Evolutionary conservation across 92 coral and sea anemone species (phyloP).

Genomic region (Nematostella vectensis): DNA sequence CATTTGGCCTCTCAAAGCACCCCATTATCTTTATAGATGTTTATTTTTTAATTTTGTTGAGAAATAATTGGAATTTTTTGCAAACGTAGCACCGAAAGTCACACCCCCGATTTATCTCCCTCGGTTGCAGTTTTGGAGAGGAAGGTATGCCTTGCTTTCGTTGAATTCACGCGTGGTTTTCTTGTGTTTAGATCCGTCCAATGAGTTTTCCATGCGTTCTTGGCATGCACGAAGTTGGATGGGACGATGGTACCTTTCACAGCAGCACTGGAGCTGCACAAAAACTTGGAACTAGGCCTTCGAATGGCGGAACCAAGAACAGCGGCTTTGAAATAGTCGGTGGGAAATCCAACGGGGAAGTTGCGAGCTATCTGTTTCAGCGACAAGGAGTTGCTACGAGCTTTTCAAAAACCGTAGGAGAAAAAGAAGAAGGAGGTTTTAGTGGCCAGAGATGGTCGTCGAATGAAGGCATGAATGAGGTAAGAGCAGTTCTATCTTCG

Average conservation of each 20-base stretch:
- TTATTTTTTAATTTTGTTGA: slow-evolving; percentile 34
- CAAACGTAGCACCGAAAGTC: slow-evolving; percentile 80
- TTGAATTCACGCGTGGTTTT: slow-evolving; percentile 44
- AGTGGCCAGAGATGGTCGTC: slow-evolving; percentile 95
- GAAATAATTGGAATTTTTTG: slow-evolving; percentile 35
- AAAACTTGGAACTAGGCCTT: slow-evolving; percentile 73
- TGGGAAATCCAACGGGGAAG: slow-evolving; percentile 96
- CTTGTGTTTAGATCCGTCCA: slow-evolving; percentile 91
- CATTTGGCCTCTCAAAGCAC: slow-evolving; percentile 24
- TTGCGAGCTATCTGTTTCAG: slow-evolving; percentile 96
- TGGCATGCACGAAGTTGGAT: slow-evolving; percentile 99
- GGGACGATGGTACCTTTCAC: slow-evolving; percentile 98
- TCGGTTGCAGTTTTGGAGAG: slow-evolving; percentile 23
- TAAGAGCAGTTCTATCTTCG: too few species aligned
- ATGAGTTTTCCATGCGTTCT: slow-evolving; percentile 99
- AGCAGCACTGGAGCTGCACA: slow-evolving; percentile 80
- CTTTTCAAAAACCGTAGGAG: slow-evolving; percentile 94
- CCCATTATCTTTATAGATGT: slow-evolving; percentile 16
- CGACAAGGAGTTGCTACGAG: slow-evolving; percentile 99
- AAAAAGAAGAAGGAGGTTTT: slow-evolving; percentile 86
- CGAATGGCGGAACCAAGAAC: slow-evolving; percentile 64
- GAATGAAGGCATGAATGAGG: slow-evolving; percentile 83
- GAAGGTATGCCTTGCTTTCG: slow-evolving; percentile 46
- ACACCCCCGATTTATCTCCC: slow-evolving; percentile 82
- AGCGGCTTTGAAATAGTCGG: slow-evolving; percentile 88